phyloP scores from a whole-genome alignment of 1,140 invertebrate genomes.

The Trichonephila inaurata region DNA sequence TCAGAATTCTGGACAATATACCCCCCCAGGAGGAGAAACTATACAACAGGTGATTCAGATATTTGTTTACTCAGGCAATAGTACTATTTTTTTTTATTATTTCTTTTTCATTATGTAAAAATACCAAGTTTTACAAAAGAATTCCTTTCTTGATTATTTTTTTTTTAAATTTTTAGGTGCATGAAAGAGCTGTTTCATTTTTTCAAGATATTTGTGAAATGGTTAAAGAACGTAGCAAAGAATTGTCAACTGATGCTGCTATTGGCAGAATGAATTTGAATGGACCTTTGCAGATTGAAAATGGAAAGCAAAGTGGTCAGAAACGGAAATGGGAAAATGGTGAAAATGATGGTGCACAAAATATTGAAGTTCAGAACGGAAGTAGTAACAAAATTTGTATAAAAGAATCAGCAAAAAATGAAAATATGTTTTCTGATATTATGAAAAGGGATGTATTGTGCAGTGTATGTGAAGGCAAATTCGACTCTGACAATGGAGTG shows the following conservation, averaged over 20 bases:
- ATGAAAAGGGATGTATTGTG: neutral
- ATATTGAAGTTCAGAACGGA: constrained; percentile 27
- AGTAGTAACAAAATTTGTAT: constrained; percentile 59
- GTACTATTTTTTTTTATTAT: neutral
- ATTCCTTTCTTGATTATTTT: neutral
- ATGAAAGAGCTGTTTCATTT: constrained; percentile 80
- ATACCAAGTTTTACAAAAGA: neutral
- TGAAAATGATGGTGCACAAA: constrained; percentile 38
- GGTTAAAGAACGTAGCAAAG: constrained; percentile 65
- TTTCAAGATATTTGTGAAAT: constrained; percentile 80
- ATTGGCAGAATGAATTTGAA: constrained; percentile 37
- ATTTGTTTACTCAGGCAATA: neutral
- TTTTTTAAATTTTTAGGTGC: constrained; percentile 78
- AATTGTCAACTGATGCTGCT: constrained; percentile 40
- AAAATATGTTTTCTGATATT: neutral
- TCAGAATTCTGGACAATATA: constrained; percentile 78
- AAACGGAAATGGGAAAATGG: constrained; percentile 72
- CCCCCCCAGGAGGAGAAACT: constrained; percentile 80
- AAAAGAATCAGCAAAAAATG: constrained; percentile 39
- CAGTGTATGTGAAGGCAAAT: neutral
- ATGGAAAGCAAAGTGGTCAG: constrained; percentile 61
- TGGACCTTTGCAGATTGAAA: constrained; percentile 28
- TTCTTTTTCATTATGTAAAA: neutral
- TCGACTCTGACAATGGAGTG: constrained; percentile 4
- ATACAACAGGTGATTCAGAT: constrained; percentile 79